Percentiles rank a stretch among this genome's conserved stretches.
Conservation (phyloP, 2,888 invertebrate genomes). For the Ariolimax columbianus region DNA sequence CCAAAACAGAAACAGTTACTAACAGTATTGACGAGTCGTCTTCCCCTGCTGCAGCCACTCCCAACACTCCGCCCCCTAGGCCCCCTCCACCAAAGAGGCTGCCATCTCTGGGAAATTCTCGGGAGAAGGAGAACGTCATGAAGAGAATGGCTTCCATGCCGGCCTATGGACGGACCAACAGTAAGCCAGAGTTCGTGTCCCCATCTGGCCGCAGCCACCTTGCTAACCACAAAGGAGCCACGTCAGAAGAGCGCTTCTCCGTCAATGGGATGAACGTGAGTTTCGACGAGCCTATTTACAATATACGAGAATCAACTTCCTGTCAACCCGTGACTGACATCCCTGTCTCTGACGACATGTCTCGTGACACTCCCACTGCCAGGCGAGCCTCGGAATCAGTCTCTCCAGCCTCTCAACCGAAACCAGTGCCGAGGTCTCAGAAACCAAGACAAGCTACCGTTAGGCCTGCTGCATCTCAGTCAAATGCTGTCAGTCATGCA, state of each 20-base stretch:
- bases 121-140: constrained; percentile 51
- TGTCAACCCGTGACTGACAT: background rate
- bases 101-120: constrained; percentile 39
- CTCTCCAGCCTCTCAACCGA: constrained; percentile 3
- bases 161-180: constrained; percentile 46
- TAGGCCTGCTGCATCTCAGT: background rate
- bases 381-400: background rate
- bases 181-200: constrained; percentile 17
- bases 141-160: constrained; percentile 55
- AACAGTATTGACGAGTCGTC: constrained; percentile 60
- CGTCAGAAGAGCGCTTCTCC: constrained; percentile 56
- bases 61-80: constrained; percentile 33
- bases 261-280: constrained; percentile 67
- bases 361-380: background rate
- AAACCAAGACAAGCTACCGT: background rate
- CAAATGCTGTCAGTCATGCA: background rate
- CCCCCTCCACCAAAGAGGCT: constrained; percentile 44
- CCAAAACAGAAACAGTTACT: constrained; percentile 60
- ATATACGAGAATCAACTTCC: constrained; percentile 37
- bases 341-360: background rate
- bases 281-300: constrained; percentile 70
- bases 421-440: constrained; percentile 39
- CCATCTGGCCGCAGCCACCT: constrained; percentile 15
- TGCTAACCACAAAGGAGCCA: constrained; percentile 41
- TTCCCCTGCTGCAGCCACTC: constrained; percentile 40